Evolutionary conservation across 2,888 invertebrate species (phyloP).

Genomic region (Ischnura elegans): DNA sequence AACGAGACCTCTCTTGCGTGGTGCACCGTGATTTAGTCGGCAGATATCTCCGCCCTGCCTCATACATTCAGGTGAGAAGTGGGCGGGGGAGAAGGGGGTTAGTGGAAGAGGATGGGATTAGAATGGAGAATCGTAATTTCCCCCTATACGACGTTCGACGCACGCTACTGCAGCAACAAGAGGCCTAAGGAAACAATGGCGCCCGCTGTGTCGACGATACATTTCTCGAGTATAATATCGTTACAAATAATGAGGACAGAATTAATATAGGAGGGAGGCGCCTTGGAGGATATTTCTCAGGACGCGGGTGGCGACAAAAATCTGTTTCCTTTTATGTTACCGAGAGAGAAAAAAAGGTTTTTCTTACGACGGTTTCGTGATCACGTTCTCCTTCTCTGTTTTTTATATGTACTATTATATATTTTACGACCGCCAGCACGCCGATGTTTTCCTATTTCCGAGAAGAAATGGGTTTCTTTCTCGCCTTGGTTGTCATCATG

Average conservation of each 20-base stretch:
- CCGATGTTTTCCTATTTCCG: background rate
- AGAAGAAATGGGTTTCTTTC: background rate
- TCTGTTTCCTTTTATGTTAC: background rate
- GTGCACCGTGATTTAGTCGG: conserved; percentile 26
- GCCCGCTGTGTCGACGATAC: background rate
- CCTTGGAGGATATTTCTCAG: conserved; percentile 29
- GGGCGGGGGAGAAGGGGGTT: background rate
- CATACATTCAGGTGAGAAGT: background rate
- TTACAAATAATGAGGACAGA: conserved; percentile 21
- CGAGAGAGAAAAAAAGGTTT: background rate
- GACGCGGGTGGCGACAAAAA: conserved; percentile 15
- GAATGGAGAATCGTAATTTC: background rate
- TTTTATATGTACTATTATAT: background rate
- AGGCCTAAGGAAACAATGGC: background rate
- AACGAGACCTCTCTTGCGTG: background rate
- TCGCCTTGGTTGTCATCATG: background rate
- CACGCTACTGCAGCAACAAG: background rate
- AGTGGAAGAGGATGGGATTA: too few species aligned
- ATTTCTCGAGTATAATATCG: background rate
- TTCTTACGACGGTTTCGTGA: background rate
- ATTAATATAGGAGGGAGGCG: background rate
- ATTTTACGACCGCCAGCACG: background rate
- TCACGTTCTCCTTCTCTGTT: background rate
- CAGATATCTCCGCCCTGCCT: background rate
- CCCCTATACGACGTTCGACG: background rate